Evolutionary conservation across 2,888 invertebrate genomes (phyloP).

Genomic region (Junonia oenone): DNA sequence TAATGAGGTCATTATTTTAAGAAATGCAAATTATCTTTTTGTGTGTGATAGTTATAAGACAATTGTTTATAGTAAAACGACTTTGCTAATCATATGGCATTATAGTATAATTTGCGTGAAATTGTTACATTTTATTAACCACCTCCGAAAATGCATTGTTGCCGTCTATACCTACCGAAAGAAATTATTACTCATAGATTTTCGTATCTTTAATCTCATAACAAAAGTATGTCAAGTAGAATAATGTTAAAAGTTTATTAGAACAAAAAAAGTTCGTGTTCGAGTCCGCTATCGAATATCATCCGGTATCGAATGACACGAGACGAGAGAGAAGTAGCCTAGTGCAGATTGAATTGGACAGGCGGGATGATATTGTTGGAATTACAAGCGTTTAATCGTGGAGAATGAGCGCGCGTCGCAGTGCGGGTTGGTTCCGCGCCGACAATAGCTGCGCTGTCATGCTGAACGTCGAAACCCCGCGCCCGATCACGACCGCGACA

Average conservation of each 20-base stretch:
- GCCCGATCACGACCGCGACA: conserved; percentile 78
- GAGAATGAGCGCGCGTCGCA: conserved; percentile 60
- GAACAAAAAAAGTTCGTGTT: conserved; percentile 37
- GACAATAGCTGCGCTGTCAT: conserved; percentile 73
- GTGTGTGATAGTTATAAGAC: background rate
- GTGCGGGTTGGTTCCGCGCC: conserved; percentile 50
- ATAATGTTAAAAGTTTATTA: conserved; percentile 27
- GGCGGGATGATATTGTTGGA: conserved; percentile 71
- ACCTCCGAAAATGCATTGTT: background rate
- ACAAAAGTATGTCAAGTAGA: conserved; percentile 22
- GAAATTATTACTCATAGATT: conserved; percentile 1
- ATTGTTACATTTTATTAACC: conserved; percentile 1
- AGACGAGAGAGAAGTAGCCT: conserved; percentile 44
- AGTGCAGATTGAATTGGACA: conserved; percentile 66
- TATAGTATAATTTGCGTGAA: background rate
- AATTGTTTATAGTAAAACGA: background rate
- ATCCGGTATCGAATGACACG: conserved; percentile 44
- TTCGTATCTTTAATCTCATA: conserved; percentile 26
- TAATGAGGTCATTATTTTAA: background rate
- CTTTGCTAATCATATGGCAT: background rate
- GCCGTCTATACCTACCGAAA: too few relatives aligned
- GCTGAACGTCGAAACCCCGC: conserved; percentile 62
- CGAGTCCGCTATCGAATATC: conserved; percentile 31
- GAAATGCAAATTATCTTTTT: background rate
- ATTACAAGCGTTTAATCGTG: conserved; percentile 76